A percentile compares a stretch with the other conserved stretches of the same genome.
Evolutionary conservation across 2,113 vertebrate genomes (phyloP).

Genomic region (Nymphicus hollandicus): DNA sequence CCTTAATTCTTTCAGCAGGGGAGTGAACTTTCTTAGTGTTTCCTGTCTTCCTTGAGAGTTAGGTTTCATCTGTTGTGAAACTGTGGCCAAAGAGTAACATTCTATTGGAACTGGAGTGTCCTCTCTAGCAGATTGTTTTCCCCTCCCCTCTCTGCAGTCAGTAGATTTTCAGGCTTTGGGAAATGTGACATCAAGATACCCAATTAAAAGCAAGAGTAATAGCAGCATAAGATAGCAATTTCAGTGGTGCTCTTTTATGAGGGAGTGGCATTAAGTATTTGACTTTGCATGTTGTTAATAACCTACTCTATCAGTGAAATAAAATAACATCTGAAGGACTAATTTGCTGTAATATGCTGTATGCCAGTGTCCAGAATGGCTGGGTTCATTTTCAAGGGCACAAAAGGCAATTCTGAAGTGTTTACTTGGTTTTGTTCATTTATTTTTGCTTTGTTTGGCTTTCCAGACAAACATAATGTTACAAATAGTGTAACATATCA

Average conservation of each 20-base stretch:
- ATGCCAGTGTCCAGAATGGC: not conserved
- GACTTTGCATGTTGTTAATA: not conserved
- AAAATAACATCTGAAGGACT: not conserved
- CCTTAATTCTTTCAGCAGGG: not conserved
- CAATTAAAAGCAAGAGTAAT: not conserved
- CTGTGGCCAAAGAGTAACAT: not conserved
- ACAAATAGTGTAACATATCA: not conserved
- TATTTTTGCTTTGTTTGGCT: not conserved
- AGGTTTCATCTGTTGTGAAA: not conserved
- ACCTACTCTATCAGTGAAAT: not conserved
- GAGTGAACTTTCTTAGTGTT: not conserved
- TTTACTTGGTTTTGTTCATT: not conserved
- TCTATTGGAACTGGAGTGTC: not conserved
- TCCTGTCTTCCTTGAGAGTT: not conserved
- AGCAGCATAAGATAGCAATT: not conserved
- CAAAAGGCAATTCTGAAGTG: not conserved
- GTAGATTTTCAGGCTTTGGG: not conserved
- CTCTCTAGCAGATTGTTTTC: not conserved
- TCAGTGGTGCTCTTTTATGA: not conserved
- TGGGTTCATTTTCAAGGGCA: not conserved
- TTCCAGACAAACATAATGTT: not conserved
- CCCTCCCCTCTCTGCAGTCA: fast-evolving
- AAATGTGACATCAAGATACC: not conserved
- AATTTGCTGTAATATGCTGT: not conserved
- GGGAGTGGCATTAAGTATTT: not conserved